Percentiles rank a stretch among this genome's conserved stretches.
These are phyloP conservation scores for Mesitornis unicolor DNA, from an alignment of 2,113 vertebrate species.

Conservation along the genomic window DNA sequence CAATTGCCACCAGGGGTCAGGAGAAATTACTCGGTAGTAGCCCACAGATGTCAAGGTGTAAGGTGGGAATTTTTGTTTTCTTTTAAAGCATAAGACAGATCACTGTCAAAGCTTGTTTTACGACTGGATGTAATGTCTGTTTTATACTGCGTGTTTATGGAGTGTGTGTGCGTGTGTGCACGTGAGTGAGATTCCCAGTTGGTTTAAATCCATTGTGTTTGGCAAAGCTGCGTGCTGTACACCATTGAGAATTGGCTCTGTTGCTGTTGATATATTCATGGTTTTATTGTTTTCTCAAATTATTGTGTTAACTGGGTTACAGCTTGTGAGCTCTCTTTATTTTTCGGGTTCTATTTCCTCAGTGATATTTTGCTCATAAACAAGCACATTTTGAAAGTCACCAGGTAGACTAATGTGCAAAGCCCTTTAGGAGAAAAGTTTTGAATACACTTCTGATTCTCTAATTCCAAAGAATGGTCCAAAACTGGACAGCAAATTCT, in stretches of 20 bases:
- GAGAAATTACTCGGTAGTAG: neutral
- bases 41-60: neutral
- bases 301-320: neutral
- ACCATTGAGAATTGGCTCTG: neutral
- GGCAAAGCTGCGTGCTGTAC: neutral
- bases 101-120: neutral
- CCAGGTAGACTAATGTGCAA: neutral
- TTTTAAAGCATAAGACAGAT: neutral
- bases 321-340: neutral
- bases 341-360: conserved; percentile 14
- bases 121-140: neutral
- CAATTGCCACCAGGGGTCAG: neutral
- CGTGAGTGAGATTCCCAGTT: conserved; percentile 24
- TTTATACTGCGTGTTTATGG: neutral
- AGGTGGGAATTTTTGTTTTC: neutral
- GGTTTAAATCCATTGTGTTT: conserved; percentile 40
- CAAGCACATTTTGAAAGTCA: neutral
- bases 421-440: neutral
- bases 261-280: neutral
- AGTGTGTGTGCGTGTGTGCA: neutral
- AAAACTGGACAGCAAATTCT: neutral
- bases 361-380: neutral
- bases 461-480: neutral
- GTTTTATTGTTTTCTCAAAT: conserved; percentile 29
- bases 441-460: neutral